Base-by-base conservation (phyloP, 2,888 invertebrate genomes). In the Helobdella robusta region DNA sequence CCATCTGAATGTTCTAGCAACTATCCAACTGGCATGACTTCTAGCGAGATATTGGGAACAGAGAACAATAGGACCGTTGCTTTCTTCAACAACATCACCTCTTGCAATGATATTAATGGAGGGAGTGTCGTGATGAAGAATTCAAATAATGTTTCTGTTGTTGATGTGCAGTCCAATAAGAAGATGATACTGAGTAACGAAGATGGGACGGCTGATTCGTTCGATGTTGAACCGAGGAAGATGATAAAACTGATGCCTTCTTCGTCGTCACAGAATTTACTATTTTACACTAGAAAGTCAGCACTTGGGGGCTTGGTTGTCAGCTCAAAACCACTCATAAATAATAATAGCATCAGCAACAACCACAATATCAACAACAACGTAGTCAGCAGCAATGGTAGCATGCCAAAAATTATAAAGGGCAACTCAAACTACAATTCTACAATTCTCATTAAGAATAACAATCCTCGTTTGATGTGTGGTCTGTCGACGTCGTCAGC, bases 241-340 rank as follows among this genome's bases (percentile, higher is more conserved):
- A 30, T 28, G 18, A 56, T 56, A 28, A 56, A 56, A 28, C 56
- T 56, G 25, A 56, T 56, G 56, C 56, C 56, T 11, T n/a, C n/a
- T n/a, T 56, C 56, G 30, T 30, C 30, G n/a, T 56, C 56, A 30
- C 56, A 56, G 56, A 56, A 56, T n/a, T n/a, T 56, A 32, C n/a
- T 56, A 11, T 32, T 56, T n/a, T 56, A 30, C 32, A 56, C 56
- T n/a, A 56, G 32, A 18, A 28, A 56, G 56, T 56, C 56, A 20
- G 56, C 56, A 30, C 56, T 56, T 18, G 32, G 56, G 11, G 56
- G 56, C n/a, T 32, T 56, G 25, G 56, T 56, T n/a, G 56, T 56
- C 25, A 56, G 56, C 32, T 30, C 56, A 2, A 56, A 56, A 30
- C 32, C 56, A 5, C 28, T 30, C 32, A n/a, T 56, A n/a, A 30